Evolutionary conservation across 2,113 vertebrate species (phyloP).

Genomic region (Rostratula benghalensis): DNA sequence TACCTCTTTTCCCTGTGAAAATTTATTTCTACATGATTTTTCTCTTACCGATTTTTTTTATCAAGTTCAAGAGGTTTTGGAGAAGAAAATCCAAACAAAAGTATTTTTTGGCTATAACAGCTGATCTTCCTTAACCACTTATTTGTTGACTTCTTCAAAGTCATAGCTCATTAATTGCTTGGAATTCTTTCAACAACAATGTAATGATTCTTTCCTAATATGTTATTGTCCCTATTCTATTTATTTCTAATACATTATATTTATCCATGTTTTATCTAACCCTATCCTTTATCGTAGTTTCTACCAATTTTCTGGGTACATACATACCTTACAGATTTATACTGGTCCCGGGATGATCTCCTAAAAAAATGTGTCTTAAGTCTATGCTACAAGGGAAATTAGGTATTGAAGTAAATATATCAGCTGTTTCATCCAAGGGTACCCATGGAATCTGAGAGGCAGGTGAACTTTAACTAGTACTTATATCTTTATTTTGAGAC

Average conservation of each 20-base stretch:
- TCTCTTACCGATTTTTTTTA: not conserved
- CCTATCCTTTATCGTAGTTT: not conserved
- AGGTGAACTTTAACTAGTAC: not conserved
- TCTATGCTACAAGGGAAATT: not conserved
- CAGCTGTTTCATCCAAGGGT: not conserved
- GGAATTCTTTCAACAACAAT: not conserved
- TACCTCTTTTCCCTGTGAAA: not conserved
- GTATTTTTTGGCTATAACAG: not conserved
- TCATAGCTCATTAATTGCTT: not conserved
- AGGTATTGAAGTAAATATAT: not conserved
- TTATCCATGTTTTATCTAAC: not conserved
- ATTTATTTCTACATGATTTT: not conserved
- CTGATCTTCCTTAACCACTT: not conserved
- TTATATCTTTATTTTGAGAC: not conserved
- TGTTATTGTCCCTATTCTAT: not conserved
- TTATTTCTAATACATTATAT: not conserved
- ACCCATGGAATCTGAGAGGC: not conserved
- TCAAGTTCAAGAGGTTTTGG: not conserved
- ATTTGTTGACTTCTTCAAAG: not conserved
- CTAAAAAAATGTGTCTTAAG: not conserved
- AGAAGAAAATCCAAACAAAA: not conserved
- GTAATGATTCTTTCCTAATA: not conserved
- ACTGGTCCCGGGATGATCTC: not conserved
- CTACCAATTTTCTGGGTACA: not conserved
- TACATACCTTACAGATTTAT: not conserved